phyloP scores from a whole-genome alignment of 1,140 invertebrate species.

The Drosophila albomicans region DNA sequence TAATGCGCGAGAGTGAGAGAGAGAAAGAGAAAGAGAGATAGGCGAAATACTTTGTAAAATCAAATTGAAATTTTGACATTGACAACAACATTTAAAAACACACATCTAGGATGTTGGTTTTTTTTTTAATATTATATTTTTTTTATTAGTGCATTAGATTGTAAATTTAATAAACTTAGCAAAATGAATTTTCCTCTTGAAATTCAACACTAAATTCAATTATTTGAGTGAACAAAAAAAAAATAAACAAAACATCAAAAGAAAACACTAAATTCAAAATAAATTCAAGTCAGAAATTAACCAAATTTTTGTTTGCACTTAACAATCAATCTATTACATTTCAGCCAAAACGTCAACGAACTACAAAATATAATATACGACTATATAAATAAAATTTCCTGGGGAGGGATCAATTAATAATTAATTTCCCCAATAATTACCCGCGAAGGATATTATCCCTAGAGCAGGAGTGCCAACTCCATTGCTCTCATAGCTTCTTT shows the following conservation, averaged over 20 bases:
- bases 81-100: constrained; percentile 18
- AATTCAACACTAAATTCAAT: constrained; percentile 72
- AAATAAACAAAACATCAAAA: constrained; percentile 41
- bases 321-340: neutral
- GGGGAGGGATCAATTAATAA: no score
- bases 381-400: no score
- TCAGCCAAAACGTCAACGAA: neutral
- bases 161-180: constrained; percentile 41
- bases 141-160: constrained; percentile 48
- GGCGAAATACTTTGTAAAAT: constrained; percentile 30
- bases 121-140: constrained; percentile 34
- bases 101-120: constrained; percentile 23
- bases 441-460: no score
- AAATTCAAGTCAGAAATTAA: constrained; percentile 17
- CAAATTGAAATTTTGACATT: constrained; percentile 15
- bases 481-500: no score
- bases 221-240: constrained; percentile 57
- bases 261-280: constrained; percentile 64
- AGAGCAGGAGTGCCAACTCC: no score
- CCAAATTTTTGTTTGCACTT: neutral
- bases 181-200: constrained; percentile 78
- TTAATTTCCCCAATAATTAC: no score
- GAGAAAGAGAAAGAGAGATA: neutral
- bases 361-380: no score
- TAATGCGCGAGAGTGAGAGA: neutral